A percentile compares a stretch with the other conserved stretches of the same genome.
Conservation (phyloP, 2,888 invertebrate genomes). For the Polyommatus icarus region DNA sequence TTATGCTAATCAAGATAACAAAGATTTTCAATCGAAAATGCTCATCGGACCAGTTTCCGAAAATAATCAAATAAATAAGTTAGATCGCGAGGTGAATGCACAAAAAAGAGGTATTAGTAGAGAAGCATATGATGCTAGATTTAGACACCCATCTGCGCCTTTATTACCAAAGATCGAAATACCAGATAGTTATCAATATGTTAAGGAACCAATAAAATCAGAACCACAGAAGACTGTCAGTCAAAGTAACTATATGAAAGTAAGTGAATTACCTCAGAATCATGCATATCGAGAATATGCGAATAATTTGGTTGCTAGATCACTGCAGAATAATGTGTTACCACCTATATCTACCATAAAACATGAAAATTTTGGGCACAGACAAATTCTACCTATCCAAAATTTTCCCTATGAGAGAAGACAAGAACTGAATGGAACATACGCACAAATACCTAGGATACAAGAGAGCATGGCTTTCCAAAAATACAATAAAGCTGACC, state of each 20-base stretch:
- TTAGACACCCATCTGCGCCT: conserved; percentile 68
- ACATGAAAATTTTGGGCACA: conserved; percentile 70
- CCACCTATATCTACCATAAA: conserved; percentile 78
- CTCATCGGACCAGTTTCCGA: conserved; percentile 78
- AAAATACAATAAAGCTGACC: conserved; percentile 64
- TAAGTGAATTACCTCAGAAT: conserved; percentile 44
- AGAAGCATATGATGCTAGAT: conserved; percentile 68
- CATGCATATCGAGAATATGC: conserved; percentile 61
- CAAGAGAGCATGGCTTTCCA: conserved; percentile 71
- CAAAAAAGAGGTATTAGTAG: conserved; percentile 69
- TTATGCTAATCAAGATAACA: conserved; percentile 75
- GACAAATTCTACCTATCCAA: conserved; percentile 61
- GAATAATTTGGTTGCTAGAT: conserved; percentile 53
- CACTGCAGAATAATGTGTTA: conserved; percentile 61
- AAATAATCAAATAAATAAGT: conserved; percentile 69
- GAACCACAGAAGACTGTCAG: conserved; percentile 55
- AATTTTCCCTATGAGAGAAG: conserved; percentile 61
- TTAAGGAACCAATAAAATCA: conserved; percentile 62
- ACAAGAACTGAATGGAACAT: conserved; percentile 54
- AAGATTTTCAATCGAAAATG: conserved; percentile 80
- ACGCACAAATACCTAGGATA: conserved; percentile 55
- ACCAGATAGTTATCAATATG: conserved; percentile 69
- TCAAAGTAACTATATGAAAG: conserved; percentile 51
- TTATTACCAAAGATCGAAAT: conserved; percentile 73
- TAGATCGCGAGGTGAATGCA: conserved; percentile 64